Base-by-base conservation (phyloP, 2,797 vertebrate genomes). In the Malurus leucopterus region DNA sequence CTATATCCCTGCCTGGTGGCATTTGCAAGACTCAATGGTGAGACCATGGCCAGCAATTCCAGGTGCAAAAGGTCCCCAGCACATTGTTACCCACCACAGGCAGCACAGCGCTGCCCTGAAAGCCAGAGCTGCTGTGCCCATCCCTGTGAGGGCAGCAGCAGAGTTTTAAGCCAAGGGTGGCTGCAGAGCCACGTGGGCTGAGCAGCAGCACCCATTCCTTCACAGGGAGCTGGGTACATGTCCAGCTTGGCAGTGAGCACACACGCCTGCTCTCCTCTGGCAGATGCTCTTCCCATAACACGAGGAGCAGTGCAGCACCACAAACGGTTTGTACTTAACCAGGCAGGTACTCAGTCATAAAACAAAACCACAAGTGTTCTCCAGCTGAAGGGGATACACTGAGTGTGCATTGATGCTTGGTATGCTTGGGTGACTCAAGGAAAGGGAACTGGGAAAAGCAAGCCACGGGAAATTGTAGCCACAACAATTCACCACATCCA, bases 301-400 rank as follows among this genome's bases (percentile, higher is more conserved):
- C 0, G 0, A 53, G 38, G 15, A 44, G 21, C 57, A n/a, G 30
- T 0, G 3, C 29, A 58, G 41, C 34, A 47, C 19, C n/a, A 86
- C 70, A 38, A 44, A 46, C 40, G 8, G 2, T 46, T 80, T 53
- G 62, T 7, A 68, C 32, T 30, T 54, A 55, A 50, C 27, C 18
- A 63, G 40, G 18, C 20, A 64, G 0, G 0, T 50, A 21, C 15
- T 43, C 24, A 6, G 43, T 15, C 2, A 2, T 18, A 40, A 79
- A 85, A 87, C 4, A 10, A 86, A 78, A 85, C 2, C 32, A 57
- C 20, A 29, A 44, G 18, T 53, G 41, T 67, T 63, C 58, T 80
- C 24, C 73, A 93, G 12, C 27, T 40, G 47, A 77, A 46, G 9
- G 58, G 62, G 15, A 3, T 15, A 20, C 29, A 22, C 17, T 5